phyloP scores from a whole-genome alignment of 2,888 invertebrate species.

The Thymelicus sylvestris region DNA sequence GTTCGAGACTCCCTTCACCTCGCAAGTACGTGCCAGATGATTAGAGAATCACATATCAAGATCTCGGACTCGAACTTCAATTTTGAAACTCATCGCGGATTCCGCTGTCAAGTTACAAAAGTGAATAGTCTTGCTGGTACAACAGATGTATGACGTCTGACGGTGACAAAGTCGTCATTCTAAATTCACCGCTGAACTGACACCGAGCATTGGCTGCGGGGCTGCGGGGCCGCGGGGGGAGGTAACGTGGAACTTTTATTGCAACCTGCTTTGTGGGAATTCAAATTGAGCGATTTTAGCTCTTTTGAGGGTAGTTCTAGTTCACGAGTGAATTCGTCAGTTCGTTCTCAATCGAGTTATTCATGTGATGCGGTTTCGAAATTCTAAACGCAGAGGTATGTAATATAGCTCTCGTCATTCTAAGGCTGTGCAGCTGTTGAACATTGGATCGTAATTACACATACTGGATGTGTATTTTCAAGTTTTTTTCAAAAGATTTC shows the following conservation, averaged over 20 bases:
- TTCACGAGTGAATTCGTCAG: background rate
- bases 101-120: no score
- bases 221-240: background rate
- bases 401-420: background rate
- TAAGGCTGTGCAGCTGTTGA: no score
- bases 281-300: slow-evolving; percentile 29
- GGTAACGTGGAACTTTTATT: slow-evolving; percentile 18
- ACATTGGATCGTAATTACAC: no score
- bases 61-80: no score
- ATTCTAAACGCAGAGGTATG: background rate
- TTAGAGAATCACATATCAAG: no score
- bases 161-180: slow-evolving; percentile 14
- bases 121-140: no score
- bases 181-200: slow-evolving; percentile 8
- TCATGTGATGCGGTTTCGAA: slow-evolving; percentile 4
- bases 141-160: background rate
- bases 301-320: slow-evolving; percentile 15
- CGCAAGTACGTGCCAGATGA: no score
- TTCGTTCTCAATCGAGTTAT: background rate
- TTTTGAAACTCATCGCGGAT: no score
- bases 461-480: no score
- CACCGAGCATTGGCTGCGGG: background rate
- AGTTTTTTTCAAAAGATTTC: no score
- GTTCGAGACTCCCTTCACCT: no score
- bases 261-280: slow-evolving; percentile 29